These are phyloP conservation scores for Sebastes nivosus DNA, from an alignment of 2,797 vertebrate species.

Conservation along the genomic window DNA sequence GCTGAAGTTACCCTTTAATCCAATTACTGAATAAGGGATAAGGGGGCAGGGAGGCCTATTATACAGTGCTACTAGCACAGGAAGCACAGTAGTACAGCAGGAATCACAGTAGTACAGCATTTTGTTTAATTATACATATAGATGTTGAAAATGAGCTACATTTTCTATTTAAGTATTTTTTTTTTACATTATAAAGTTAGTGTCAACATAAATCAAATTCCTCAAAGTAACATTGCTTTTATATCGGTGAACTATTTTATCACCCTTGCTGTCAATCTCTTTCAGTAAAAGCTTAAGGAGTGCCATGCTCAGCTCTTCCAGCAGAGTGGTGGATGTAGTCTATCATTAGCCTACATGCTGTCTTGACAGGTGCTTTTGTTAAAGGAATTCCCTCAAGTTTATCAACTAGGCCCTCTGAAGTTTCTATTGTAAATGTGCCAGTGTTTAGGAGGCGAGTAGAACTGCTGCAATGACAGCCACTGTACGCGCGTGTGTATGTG, in stretches of 20 bases:
- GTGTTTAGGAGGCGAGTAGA: constrained; percentile 52
- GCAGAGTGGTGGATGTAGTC: constrained; percentile 53
- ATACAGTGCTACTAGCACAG: background rate
- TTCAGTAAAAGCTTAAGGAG: constrained; percentile 38
- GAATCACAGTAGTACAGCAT: background rate
- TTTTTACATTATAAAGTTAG: background rate
- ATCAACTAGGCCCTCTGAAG: constrained; percentile 62
- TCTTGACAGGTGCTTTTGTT: constrained; percentile 75
- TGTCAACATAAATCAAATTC: background rate
- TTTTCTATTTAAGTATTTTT: background rate
- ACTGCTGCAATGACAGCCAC: constrained; percentile 50
- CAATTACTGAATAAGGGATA: background rate
- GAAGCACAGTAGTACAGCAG: background rate
- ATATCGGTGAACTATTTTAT: background rate
- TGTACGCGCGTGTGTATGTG: constrained; percentile 1
- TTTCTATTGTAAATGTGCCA: constrained; percentile 69
- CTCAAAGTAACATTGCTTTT: background rate
- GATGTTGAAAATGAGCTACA: background rate
- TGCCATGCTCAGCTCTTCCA: constrained; percentile 56
- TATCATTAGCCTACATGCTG: constrained; percentile 71
- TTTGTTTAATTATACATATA: background rate
- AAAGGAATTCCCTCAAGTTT: constrained; percentile 69
- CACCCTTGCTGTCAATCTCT: constrained; percentile 16
- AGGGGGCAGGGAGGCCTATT: background rate
- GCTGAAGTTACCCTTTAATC: background rate